Conservation (phyloP, 2,888 invertebrate genomes). For the Parnassius orleans region DNA sequence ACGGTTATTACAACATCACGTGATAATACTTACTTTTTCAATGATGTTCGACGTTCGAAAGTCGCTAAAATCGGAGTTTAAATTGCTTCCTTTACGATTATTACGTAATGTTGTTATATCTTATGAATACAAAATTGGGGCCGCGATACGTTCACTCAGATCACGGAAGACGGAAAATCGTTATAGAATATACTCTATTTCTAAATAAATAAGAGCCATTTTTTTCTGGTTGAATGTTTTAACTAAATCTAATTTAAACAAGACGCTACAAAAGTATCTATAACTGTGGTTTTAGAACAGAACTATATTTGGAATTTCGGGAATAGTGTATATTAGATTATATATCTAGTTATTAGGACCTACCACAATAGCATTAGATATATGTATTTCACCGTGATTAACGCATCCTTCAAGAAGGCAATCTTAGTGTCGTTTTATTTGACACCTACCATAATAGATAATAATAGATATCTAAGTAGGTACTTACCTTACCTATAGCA, state of each 20-base stretch:
- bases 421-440: too few species aligned
- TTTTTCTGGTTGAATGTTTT: background rate
- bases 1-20: conserved; percentile 55
- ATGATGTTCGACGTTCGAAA: conserved; percentile 45
- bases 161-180: background rate
- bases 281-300: too few species aligned
- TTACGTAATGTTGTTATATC: conserved; percentile 57
- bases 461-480: too few species aligned
- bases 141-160: conserved; percentile 54
- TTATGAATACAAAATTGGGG: conserved; percentile 71
- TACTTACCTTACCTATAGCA: too few species aligned
- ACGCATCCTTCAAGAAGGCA: too few species aligned
- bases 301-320: too few species aligned
- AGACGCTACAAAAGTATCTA: conserved; percentile 3
- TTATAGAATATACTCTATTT: conserved; percentile 8
- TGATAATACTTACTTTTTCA: conserved; percentile 24
- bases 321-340: too few species aligned
- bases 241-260: conserved; percentile 8
- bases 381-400: too few species aligned
- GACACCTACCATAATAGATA: too few species aligned
- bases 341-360: too few species aligned
- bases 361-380: too few species aligned
- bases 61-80: conserved; percentile 68
- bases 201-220: background rate
- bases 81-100: conserved; percentile 73